Evolutionary conservation across 53 echinoderm and acorn worm species (phyloP).

Genomic region (Holothuria leucospilota): DNA sequence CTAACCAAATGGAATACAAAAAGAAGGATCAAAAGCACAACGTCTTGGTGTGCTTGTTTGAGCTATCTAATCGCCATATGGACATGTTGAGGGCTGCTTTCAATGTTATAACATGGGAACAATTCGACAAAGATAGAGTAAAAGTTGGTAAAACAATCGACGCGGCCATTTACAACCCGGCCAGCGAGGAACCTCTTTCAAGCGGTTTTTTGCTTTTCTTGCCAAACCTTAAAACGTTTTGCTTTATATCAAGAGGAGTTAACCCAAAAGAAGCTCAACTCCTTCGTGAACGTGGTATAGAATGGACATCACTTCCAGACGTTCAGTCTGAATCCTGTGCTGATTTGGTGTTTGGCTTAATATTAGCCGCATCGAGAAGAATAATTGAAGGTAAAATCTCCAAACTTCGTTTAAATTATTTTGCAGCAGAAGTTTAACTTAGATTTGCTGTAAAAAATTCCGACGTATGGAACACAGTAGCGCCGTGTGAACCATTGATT

Average conservation of each 20-base stretch:
- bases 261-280: slow-evolving; percentile 21
- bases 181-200: background rate
- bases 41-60: too few relatives aligned
- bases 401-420: too few relatives aligned
- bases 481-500: too few relatives aligned
- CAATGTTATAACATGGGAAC: background rate
- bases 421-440: too few relatives aligned
- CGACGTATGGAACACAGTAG: too few relatives aligned
- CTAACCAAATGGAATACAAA: too few relatives aligned
- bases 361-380: slow-evolving; percentile 46
- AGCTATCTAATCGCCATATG: background rate
- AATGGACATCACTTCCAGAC: slow-evolving; percentile 25
- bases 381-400: slow-evolving; percentile 16
- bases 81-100: background rate
- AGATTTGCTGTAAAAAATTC: too few relatives aligned
- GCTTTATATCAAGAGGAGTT: background rate
- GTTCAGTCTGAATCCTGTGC: slow-evolving; percentile 36
- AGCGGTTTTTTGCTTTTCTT: background rate
- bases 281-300: slow-evolving; percentile 29
- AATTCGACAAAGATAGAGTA: background rate
- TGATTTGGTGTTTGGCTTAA: slow-evolving; percentile 35
- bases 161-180: background rate
- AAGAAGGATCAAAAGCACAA: too few relatives aligned
- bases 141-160: background rate
- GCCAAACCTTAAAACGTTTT: background rate